phyloP scores from a whole-genome alignment of 2,797 vertebrate species.

The Tachyglossus aculeatus region DNA sequence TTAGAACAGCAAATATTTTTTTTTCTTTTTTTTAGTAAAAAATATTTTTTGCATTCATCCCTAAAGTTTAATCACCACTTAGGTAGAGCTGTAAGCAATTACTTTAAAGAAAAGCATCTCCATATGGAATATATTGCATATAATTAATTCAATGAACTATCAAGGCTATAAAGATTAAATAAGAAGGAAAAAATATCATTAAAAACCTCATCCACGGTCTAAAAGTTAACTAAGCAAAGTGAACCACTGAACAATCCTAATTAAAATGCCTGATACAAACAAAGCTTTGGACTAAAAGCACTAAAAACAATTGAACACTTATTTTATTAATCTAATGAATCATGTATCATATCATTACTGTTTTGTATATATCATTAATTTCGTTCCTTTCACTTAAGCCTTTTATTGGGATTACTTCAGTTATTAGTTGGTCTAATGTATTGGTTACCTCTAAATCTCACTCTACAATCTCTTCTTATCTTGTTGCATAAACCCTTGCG shows the following conservation, averaged over 20 bases:
- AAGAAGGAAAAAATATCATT: slow-evolving; percentile 94
- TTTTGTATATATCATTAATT: slow-evolving; percentile 99
- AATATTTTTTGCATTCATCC: slow-evolving; percentile 60
- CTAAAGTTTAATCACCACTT: slow-evolving; percentile 73
- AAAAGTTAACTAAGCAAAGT: slow-evolving; percentile 99
- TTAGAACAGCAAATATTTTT: slow-evolving; percentile 34
- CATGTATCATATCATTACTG: slow-evolving; percentile 99
- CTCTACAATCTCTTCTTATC: slow-evolving; percentile 99
- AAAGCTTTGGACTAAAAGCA: slow-evolving; percentile 85
- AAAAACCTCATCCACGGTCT: slow-evolving; percentile 84
- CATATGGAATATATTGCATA: slow-evolving; percentile 80
- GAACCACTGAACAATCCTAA: slow-evolving; percentile 94
- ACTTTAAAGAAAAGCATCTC: slow-evolving; percentile 72
- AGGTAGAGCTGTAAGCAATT: slow-evolving; percentile 71
- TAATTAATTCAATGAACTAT: slow-evolving; percentile 95
- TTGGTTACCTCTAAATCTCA: slow-evolving; percentile 98
- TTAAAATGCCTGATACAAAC: slow-evolving; percentile 96
- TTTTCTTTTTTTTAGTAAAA: slow-evolving; percentile 51
- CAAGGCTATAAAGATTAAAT: slow-evolving; percentile 95
- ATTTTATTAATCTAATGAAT: slow-evolving; percentile 99
- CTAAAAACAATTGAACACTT: slow-evolving; percentile 92
- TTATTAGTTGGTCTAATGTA: slow-evolving; percentile 99
- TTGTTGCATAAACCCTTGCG: slow-evolving; percentile 99
- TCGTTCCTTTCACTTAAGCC: slow-evolving; percentile 99
- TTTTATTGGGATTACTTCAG: slow-evolving; percentile 99